phyloP scores from a whole-genome alignment of 1,140 invertebrate genomes.

The Euwallacea fornicatus region DNA sequence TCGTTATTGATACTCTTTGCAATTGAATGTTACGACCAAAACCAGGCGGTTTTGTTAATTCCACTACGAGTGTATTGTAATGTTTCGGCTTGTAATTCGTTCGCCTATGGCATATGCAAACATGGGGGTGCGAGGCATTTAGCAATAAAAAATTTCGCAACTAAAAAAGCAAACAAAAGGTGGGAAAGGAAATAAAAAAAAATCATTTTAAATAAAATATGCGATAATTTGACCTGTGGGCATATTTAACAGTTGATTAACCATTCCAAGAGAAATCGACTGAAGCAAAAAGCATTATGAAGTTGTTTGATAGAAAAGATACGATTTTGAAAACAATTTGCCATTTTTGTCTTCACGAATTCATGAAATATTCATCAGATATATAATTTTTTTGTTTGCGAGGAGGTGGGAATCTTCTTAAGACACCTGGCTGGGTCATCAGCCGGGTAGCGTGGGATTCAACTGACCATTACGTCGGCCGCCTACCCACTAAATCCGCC shows the following conservation, averaged over 20 bases:
- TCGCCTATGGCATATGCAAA: not conserved
- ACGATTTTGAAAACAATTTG: too few relatives aligned
- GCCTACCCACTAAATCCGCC: too few relatives aligned
- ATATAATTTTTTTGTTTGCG: too few relatives aligned
- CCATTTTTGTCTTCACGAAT: too few relatives aligned
- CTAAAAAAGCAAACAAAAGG: not conserved
- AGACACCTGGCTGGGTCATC: too few relatives aligned
- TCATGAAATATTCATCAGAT: too few relatives aligned
- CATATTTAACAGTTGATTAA: not conserved
- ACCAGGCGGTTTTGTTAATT: not conserved
- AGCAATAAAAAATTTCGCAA: not conserved
- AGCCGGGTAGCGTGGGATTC: too few relatives aligned
- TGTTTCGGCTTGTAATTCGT: not conserved
- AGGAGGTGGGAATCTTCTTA: too few relatives aligned
- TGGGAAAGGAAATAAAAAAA: not conserved
- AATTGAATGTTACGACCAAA: not conserved
- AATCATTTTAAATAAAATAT: conserved; percentile 8
- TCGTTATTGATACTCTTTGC: conserved; percentile 6
- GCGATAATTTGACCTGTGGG: conserved; percentile 11
- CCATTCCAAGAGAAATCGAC: too few relatives aligned
- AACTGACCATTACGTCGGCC: too few relatives aligned
- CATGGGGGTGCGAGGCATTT: not conserved
- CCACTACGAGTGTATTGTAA: not conserved
- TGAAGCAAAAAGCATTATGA: too few relatives aligned
- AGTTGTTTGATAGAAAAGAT: too few relatives aligned